phyloP scores from a whole-genome alignment of 2,797 vertebrate genomes.

The Pachyuromys duprasi region DNA sequence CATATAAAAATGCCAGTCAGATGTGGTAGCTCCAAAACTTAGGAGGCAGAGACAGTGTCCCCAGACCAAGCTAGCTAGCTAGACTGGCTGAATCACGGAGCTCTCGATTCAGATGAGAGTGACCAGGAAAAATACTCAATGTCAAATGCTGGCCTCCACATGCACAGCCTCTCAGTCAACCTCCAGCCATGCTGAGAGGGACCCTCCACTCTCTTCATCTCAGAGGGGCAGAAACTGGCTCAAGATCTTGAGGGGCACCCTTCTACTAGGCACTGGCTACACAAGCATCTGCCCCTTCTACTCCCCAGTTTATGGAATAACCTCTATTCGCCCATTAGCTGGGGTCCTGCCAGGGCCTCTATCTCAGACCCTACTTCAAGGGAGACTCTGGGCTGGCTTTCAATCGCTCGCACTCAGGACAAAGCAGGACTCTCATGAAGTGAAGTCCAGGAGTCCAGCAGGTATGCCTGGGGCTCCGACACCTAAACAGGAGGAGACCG shows the following conservation, averaged over 20 bases:
- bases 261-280: rapidly evolving
- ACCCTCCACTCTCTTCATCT: not conserved
- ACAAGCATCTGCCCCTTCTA: rapidly evolving
- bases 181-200: rapidly evolving
- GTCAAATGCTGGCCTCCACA: not conserved
- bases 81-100: not conserved
- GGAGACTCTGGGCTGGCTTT: not conserved
- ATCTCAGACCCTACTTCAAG: not conserved
- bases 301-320: rapidly evolving
- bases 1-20: not conserved
- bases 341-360: not conserved
- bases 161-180: not conserved
- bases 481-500: rapidly evolving
- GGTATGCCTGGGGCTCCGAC: not conserved
- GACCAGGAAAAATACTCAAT: not conserved
- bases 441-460: not conserved
- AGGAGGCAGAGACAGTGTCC: too few relatives aligned
- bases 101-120: not conserved
- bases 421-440: not conserved
- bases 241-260: rapidly evolving
- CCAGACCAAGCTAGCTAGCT: not conserved
- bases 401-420: not conserved
- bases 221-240: rapidly evolving
- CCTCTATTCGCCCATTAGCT: not conserved
- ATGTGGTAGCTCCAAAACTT: not conserved